Evolutionary conservation across 2,113 vertebrate genomes (phyloP), one percentile per base, ranked within the genome.

Genomic region (Myiozetetes cayanensis): DNA sequence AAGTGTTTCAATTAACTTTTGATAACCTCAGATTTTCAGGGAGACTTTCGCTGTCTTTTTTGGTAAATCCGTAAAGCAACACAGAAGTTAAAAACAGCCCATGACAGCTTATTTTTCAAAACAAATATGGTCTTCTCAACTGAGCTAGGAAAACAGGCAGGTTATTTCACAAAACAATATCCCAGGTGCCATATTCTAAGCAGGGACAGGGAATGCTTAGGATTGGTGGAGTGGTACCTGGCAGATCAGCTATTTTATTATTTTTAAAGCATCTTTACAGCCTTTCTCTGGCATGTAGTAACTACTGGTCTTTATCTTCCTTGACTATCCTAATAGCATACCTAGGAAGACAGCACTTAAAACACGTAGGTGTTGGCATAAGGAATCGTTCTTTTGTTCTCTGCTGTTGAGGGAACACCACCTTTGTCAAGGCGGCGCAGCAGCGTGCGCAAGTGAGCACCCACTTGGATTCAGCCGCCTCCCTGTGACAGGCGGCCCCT

Each of bases 381-480:
- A 43, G 85, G 61, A 91, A 43, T 28, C 8, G 13, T 46, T 80
- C 72, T 93, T 96, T 96, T 95, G 92, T 94, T 96, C 92, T 92
- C 30, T 43, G 91, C 80, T 55, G 74, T 13, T 14, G 41, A 84
- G 41, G 71, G 79, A 86, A 41, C n/a, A 53, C 12, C 43, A 91
- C 78, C 80, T 96, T 66, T 88, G 81, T 58, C 71, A 72, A 72
- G 55, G 41, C 79, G 62, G 75, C 76, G 39, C 63, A 85, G 74
- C 90, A 70, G 37, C 44, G 13, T 65, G 66, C 8, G 7, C 71
- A 18, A 72, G 37, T 0, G 37, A 85, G 73, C 62, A 33, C 80
- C 52, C 73, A 4, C 71, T 71, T 4, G 10, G 33, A 86, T 59
- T 9, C 94, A 39, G 37, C 77, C 31, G 62, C 61, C 44, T 25